Evolutionary conservation across 2,888 invertebrate genomes (phyloP).

Genomic region (Synergus itoensis): DNA sequence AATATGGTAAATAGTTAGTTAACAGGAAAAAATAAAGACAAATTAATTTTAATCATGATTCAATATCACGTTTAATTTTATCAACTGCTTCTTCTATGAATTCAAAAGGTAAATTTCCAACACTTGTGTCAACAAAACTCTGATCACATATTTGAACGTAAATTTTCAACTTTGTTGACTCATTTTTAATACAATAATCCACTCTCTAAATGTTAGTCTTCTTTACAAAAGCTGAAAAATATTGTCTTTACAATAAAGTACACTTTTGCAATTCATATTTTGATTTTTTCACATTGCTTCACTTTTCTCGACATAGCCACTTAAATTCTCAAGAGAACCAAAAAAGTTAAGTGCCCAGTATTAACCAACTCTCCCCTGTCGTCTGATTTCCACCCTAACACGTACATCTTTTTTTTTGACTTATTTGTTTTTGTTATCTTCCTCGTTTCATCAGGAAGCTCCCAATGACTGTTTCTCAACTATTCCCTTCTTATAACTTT

Average conservation of each 20-base stretch:
- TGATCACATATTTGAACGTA: not conserved
- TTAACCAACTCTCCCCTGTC: not conserved
- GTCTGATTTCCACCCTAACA: not conserved
- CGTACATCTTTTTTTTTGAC: not conserved
- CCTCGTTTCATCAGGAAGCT: not conserved
- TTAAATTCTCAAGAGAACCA: not conserved
- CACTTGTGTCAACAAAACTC: not conserved
- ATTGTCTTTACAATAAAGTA: not conserved
- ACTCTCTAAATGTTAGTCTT: not conserved
- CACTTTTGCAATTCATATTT: not conserved
- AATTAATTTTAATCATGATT: not conserved
- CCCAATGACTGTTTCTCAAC: slow-evolving; percentile 7
- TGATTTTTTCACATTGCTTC: not conserved
- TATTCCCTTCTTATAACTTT: slow-evolving; percentile 3
- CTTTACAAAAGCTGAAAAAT: not conserved
- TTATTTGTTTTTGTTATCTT: slow-evolving; percentile 16
- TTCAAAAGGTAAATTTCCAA: not conserved
- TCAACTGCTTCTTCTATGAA: not conserved
- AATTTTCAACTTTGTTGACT: not conserved
- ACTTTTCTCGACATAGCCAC: not conserved
- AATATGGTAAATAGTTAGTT: not conserved
- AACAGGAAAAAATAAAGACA: not conserved
- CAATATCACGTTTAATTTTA: not conserved
- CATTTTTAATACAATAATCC: not conserved
- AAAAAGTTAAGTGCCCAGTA: slow-evolving; percentile 1